Percentiles rank a stretch among this genome's conserved stretches.
Evolutionary conservation across 2,113 vertebrate species (phyloP).

Genomic region (Propithecus coquereli): DNA sequence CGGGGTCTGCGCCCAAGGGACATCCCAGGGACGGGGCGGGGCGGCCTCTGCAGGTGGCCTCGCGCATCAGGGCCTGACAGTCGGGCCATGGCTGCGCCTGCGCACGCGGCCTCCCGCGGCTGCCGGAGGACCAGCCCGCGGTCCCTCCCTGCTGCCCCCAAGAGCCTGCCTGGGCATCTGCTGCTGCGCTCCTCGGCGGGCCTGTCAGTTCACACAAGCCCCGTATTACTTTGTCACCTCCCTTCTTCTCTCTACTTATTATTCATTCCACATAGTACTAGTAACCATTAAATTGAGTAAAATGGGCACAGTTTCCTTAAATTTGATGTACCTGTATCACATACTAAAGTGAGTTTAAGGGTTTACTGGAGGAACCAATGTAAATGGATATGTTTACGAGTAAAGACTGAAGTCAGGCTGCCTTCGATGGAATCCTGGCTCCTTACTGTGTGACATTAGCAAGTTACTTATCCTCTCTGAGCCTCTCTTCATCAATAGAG

Average conservation of each 20-base stretch:
- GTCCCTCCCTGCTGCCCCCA: conserved; percentile 65
- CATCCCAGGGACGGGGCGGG: not conserved
- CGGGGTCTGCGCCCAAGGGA: not conserved
- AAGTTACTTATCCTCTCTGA: not conserved
- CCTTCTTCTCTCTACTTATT: not conserved
- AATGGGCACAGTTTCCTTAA: not conserved
- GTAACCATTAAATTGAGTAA: not conserved
- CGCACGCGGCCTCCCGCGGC: not conserved
- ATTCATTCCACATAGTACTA: not conserved
- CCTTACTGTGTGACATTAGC: not conserved
- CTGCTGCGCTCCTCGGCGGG: not conserved
- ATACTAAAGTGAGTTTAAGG: not conserved
- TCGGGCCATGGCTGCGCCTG: conserved; percentile 35
- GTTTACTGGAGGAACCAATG: not conserved
- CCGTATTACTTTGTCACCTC: not conserved
- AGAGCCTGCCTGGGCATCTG: conserved; percentile 33
- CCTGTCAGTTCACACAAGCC: not conserved
- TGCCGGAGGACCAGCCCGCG: not conserved
- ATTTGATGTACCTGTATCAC: not conserved
- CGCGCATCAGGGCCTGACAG: conserved; percentile 27
- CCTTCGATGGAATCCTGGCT: not conserved
- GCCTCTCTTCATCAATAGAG: not conserved
- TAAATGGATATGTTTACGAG: not conserved
- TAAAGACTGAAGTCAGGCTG: not conserved
- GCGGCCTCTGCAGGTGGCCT: conserved; percentile 64